A percentile compares a stretch with the other conserved stretches of the same genome.
Conservation (phyloP, 2,888 invertebrate species). For the Drosophila maculinotata region DNA sequence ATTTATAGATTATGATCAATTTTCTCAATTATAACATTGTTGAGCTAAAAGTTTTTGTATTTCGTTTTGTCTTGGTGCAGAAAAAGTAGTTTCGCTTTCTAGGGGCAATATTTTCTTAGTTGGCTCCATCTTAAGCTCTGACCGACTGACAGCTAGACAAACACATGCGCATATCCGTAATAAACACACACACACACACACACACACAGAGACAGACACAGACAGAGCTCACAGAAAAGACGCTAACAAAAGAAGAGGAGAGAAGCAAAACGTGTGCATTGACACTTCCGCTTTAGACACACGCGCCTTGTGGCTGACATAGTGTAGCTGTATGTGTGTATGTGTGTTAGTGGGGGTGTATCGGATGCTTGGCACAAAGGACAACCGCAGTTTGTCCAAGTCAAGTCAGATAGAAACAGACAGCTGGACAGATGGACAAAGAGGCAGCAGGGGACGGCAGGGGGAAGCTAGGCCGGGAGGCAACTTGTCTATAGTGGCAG, state of each 20-base stretch:
- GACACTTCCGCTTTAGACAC: slow-evolving; percentile 78
- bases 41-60: slow-evolving; percentile 1
- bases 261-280: slow-evolving; percentile 61
- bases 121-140: slow-evolving; percentile 34
- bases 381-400: slow-evolving; percentile 57
- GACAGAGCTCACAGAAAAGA: slow-evolving; percentile 2
- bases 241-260: slow-evolving; percentile 7
- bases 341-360: slow-evolving; percentile 30
- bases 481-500: slow-evolving; percentile 50
- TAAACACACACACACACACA: slow-evolving; percentile 20
- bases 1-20: slow-evolving; percentile 2
- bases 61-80: not conserved
- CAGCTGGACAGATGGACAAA: slow-evolving; percentile 17
- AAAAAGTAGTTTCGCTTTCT: slow-evolving; percentile 52
- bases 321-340: slow-evolving; percentile 17
- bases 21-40: slow-evolving; percentile 13
- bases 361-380: slow-evolving; percentile 57
- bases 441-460: slow-evolving; percentile 5
- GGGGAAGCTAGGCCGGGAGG: slow-evolving; percentile 12
- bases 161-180: slow-evolving; percentile 37
- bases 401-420: slow-evolving; percentile 37
- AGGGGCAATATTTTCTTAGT: slow-evolving; percentile 39
- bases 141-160: slow-evolving; percentile 44
- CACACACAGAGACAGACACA: not conserved
- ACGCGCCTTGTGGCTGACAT: slow-evolving; percentile 43